Evolutionary conservation across 2,113 vertebrate species (phyloP), one percentile per base, ranked within the genome.

Genomic region (Ifrita kowaldi): DNA sequence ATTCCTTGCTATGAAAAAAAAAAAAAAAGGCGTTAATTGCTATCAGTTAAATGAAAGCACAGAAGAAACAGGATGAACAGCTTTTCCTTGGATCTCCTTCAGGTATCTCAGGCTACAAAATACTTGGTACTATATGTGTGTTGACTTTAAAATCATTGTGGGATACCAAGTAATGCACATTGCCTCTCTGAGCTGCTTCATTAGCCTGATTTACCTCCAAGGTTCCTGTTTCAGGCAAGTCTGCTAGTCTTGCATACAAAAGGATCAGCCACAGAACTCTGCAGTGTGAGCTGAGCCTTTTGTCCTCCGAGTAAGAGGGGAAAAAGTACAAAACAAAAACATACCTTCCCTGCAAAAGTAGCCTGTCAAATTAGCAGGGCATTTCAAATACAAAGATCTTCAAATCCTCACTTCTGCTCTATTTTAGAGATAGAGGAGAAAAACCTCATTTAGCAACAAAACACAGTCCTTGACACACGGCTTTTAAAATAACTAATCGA

Each of bases 181-280:
- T 37, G 46, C 57, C 85, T 92, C 91, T 93, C 94, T 69, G 80
- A 96, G 82, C 89, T 93, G 83, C 93, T 97, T 97, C 96, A 96
- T 97, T 97, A 97, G 95, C 76, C 92, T 97, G 96, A 97, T 97
- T 97, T 97, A 98, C 93, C 91, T 96, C 83, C 89, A 95, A 96
- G 88, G 93, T 96, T 93, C 90, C 79, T 67, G 42, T 96, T 95
- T 91, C 89, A 96, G 88, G 94, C 94, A 95, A 84, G 91, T 93
- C 94, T 97, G 94, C 84, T 93, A 32, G 94, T 78, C 90, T 64
- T 95, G 93, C 93, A 53, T 93, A 95, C 86, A 86, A 93, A 95
- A 94, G 84, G 93, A 95, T 91, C 89, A 73, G 87, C 49, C 60
- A 92, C 53, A 87, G 63, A 41, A n/a, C 39, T 87, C 89, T 87